A percentile compares a stretch with the other conserved stretches of the same genome.
phyloP scores from a whole-genome alignment of 2,113 vertebrate species.

The Rhinolophus ferrumequinum region DNA sequence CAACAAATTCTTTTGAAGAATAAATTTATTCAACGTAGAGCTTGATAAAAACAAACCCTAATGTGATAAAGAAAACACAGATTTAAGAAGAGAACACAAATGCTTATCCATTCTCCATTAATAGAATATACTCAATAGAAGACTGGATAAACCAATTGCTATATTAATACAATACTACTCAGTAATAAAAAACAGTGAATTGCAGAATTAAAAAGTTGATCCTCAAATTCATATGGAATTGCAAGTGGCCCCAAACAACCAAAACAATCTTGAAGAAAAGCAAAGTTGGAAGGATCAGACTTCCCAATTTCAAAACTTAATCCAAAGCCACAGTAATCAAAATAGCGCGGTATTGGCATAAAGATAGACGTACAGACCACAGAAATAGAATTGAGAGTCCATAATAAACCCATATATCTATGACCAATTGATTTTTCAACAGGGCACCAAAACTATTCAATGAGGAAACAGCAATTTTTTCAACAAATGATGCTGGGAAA shows the following conservation, averaged over 20 bases:
- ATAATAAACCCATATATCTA: background rate
- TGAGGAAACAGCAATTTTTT: background rate
- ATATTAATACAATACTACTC: background rate
- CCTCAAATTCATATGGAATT: background rate
- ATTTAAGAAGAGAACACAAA: background rate
- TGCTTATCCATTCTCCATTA: background rate
- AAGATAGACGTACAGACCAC: background rate
- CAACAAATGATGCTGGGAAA: background rate
- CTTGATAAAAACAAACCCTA: conserved; percentile 31
- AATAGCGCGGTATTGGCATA: background rate
- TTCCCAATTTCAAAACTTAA: background rate
- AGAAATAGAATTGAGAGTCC: background rate
- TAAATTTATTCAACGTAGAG: conserved; percentile 41
- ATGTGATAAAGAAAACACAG: background rate
- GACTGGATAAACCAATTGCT: background rate
- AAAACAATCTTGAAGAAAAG: conserved; percentile 9
- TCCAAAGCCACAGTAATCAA: background rate
- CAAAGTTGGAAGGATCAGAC: background rate
- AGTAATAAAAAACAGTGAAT: background rate
- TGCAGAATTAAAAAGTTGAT: background rate
- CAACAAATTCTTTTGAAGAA: conserved; percentile 51
- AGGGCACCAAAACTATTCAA: background rate
- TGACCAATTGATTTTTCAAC: background rate
- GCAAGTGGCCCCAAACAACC: background rate
- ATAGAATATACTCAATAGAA: background rate